A percentile compares a stretch with the other conserved stretches of the same genome.
phyloP scores from a whole-genome alignment of 2,888 invertebrate genomes.

The Alsophila aescularia region DNA sequence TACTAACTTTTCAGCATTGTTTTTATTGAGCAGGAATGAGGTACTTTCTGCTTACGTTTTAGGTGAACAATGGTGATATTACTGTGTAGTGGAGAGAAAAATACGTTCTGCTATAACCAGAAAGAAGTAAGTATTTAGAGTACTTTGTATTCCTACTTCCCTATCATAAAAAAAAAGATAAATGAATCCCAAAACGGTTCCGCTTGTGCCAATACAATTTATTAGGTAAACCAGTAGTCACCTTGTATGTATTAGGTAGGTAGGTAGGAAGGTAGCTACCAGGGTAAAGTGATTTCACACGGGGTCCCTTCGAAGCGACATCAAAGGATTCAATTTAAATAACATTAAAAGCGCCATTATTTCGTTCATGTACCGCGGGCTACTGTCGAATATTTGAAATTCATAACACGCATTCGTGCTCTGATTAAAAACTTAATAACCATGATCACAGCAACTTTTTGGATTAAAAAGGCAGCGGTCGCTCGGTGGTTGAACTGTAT shows the following conservation, averaged over 20 bases:
- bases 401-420: constrained; percentile 3
- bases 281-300: constrained; percentile 28
- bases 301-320: constrained; percentile 17
- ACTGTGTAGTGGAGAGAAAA: too few species aligned
- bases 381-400: constrained; percentile 21
- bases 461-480: not conserved
- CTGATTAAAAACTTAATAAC: constrained; percentile 4
- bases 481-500: too few species aligned
- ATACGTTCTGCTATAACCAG: too few species aligned
- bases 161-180: too few species aligned
- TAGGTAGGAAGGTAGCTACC: too few species aligned
- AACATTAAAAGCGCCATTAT: constrained; percentile 31
- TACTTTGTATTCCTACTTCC: too few species aligned
- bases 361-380: constrained; percentile 16
- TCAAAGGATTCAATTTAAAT: constrained; percentile 45
- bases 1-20: too few species aligned
- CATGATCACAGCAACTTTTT: not conserved
- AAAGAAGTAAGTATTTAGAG: too few species aligned
- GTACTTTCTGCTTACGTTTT: too few species aligned
- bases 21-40: too few species aligned
- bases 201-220: not conserved
- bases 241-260: not conserved
- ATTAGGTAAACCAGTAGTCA: not conserved
- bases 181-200: not conserved
- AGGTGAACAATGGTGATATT: too few species aligned